phyloP scores from a whole-genome alignment of 1,140 invertebrate species.

The Plectrocnemia conspersa region DNA sequence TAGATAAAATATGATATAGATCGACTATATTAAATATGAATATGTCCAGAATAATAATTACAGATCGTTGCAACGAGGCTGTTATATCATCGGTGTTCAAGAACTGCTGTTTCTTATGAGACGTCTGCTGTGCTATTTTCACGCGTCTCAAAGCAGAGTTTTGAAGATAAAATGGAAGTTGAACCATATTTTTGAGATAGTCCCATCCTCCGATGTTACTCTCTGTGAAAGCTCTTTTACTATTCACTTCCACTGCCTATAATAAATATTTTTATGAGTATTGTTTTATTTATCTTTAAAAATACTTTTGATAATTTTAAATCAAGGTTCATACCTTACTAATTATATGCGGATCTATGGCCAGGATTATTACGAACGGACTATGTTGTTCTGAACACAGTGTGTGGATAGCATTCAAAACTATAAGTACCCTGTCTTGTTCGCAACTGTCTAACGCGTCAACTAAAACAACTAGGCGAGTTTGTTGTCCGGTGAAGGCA shows the following conservation, averaged over 20 bases:
- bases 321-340: conserved; percentile 67
- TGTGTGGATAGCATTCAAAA: conserved; percentile 91
- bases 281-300: neutral
- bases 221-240: conserved; percentile 76
- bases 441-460: conserved; percentile 97
- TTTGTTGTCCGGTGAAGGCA: conserved; percentile 86
- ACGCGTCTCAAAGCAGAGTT: conserved; percentile 89
- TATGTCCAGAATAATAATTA: conserved; percentile 35
- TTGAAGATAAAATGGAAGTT: conserved; percentile 96
- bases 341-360: conserved; percentile 95
- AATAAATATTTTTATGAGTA: conserved; percentile 28
- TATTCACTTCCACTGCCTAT: conserved; percentile 88
- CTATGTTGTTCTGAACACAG: conserved; percentile 86
- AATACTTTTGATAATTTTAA: neutral
- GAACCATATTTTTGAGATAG: conserved; percentile 94
- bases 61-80: conserved; percentile 48
- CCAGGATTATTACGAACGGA: conserved; percentile 89
- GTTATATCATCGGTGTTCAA: conserved; percentile 48
- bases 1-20: conserved; percentile 13
- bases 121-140: conserved; percentile 78
- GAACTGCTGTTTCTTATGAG: conserved; percentile 56
- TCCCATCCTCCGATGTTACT: conserved; percentile 90
- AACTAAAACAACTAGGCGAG: conserved; percentile 88
- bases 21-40: conserved; percentile 8
- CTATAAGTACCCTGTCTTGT: conserved; percentile 89